phyloP scores from a whole-genome alignment of 2,113 vertebrate species.

The Phocoena sinus region DNA sequence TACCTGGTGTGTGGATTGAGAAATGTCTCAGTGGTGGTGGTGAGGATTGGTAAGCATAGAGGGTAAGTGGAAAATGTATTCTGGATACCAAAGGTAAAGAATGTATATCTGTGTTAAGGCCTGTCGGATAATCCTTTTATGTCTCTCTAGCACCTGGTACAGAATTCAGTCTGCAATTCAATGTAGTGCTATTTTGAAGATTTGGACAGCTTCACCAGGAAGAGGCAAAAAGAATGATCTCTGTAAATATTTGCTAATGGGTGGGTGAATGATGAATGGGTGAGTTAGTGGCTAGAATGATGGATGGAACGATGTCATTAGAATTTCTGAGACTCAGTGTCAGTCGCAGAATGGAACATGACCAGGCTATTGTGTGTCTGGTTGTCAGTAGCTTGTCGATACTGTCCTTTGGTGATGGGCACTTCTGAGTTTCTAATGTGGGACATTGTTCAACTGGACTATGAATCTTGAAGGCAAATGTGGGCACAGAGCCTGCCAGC shows the following conservation, averaged over 20 bases:
- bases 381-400: too few species aligned
- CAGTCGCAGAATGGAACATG: not conserved
- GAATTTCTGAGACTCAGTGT: not conserved
- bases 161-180: not conserved
- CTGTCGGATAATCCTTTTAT: not conserved
- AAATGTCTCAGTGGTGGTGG: not conserved
- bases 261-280: not conserved
- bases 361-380: not conserved
- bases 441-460: not conserved
- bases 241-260: not conserved
- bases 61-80: not conserved
- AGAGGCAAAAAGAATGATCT: not conserved
- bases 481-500: fast-evolving
- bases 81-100: not conserved
- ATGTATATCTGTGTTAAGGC: not conserved
- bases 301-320: not conserved
- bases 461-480: not conserved
- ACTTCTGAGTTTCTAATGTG: not conserved
- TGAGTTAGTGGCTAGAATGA: not conserved
- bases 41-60: not conserved
- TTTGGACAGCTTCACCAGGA: not conserved
- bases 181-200: not conserved
- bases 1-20: not conserved
- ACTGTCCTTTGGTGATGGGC: not conserved
- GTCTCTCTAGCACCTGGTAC: not conserved